Evolutionary conservation across 1,140 invertebrate genomes (phyloP).

Genomic region (Drosophila mayri): DNA sequence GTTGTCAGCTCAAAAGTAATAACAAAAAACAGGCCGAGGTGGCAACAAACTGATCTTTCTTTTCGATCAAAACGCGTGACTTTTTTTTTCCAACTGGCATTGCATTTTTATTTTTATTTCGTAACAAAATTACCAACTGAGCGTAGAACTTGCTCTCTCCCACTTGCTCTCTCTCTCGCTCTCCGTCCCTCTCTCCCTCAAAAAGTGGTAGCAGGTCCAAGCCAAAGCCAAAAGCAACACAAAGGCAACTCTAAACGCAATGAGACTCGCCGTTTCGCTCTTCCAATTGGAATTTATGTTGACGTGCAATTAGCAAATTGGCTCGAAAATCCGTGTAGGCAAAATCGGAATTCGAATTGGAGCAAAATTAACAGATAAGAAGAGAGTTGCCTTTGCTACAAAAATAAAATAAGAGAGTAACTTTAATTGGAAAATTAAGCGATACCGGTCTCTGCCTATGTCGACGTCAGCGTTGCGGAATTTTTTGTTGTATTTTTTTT

Average conservation of each 20-base stretch:
- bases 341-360: slow-evolving; percentile 1
- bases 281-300: slow-evolving; percentile 50
- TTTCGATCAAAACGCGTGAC: slow-evolving; percentile 40
- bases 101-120: slow-evolving; percentile 51
- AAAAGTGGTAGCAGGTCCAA: slow-evolving; percentile 38
- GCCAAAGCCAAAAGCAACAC: slow-evolving; percentile 24
- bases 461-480: slow-evolving; percentile 4
- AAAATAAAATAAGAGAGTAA: slow-evolving; percentile 14
- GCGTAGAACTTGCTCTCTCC: slow-evolving; percentile 6
- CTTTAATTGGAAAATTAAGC: slow-evolving; percentile 6
- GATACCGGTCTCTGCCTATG: slow-evolving; percentile 23
- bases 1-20: not conserved
- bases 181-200: not conserved
- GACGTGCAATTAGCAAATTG: slow-evolving; percentile 63
- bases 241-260: slow-evolving; percentile 36
- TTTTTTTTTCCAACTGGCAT: slow-evolving; percentile 34
- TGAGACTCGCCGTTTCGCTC: slow-evolving; percentile 31
- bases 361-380: slow-evolving; percentile 7
- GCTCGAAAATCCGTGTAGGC: slow-evolving; percentile 31
- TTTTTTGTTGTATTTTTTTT: slow-evolving; percentile 19
- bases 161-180: not conserved
- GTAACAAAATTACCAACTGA: slow-evolving; percentile 42
- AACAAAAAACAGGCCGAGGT: not conserved
- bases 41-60: slow-evolving; percentile 7
- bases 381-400: slow-evolving; percentile 5